Evolutionary conservation across 2,797 vertebrate genomes (phyloP).

Genomic region (Myotis findleyi): DNA sequence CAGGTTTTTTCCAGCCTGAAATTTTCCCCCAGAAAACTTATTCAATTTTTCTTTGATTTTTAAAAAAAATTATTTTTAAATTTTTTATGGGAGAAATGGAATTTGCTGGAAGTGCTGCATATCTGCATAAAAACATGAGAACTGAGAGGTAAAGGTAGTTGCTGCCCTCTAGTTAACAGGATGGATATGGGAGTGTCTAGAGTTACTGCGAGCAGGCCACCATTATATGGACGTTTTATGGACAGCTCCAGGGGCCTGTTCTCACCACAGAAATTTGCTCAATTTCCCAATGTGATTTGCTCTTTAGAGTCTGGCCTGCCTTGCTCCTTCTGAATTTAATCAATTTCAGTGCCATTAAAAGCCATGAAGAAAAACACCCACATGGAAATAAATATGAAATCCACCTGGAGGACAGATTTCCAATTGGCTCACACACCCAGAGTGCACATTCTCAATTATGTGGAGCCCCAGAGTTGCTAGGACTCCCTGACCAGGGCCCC

Average conservation of each 20-base stretch:
- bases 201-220: neutral
- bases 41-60: neutral
- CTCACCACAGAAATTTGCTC: conserved; percentile 57
- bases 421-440: neutral
- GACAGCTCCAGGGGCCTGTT: neutral
- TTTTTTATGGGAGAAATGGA: neutral
- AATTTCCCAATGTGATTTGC: conserved; percentile 48
- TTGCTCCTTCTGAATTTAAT: conserved; percentile 61
- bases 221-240: neutral
- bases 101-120: neutral
- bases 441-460: neutral
- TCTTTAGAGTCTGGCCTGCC: conserved; percentile 40
- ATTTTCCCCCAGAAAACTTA: neutral
- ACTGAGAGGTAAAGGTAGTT: neutral
- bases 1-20: neutral
- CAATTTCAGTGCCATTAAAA: conserved; percentile 70
- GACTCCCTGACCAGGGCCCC: neutral
- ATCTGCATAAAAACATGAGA: conserved; percentile 20
- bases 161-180: neutral
- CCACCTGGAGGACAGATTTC: conserved; percentile 51
- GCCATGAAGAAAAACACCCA: conserved; percentile 60
- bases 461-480: neutral
- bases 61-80: neutral
- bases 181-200: neutral
- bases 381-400: conserved; percentile 17